Conservation (phyloP, 2,888 invertebrate species). For the Clunio marinus region DNA sequence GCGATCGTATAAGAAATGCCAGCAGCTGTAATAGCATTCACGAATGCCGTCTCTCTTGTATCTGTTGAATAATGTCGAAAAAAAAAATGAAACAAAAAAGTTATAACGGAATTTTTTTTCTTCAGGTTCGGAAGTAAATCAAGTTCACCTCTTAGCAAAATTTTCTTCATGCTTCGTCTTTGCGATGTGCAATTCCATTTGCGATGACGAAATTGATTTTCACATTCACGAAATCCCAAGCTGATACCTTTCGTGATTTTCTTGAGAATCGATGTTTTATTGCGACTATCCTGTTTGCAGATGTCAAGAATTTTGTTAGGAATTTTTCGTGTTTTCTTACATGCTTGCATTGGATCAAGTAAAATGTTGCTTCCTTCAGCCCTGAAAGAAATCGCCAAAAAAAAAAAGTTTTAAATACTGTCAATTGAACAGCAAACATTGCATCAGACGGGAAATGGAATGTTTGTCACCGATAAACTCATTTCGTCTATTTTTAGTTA, state of each 20-base stretch:
- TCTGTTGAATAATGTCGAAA: conserved; percentile 56
- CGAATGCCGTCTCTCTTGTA: conserved; percentile 85
- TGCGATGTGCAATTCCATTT: conserved; percentile 87
- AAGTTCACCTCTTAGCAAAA: conserved; percentile 73
- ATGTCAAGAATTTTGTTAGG: conserved; percentile 74
- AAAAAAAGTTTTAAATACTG: background rate
- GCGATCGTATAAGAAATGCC: conserved; percentile 86
- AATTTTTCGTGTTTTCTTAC: conserved; percentile 76
- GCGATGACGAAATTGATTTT: conserved; percentile 77
- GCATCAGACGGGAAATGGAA: background rate
- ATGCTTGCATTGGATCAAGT: conserved; percentile 83
- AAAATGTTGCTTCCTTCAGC: conserved; percentile 80
- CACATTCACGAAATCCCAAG: conserved; percentile 79
- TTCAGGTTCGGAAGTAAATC: conserved; percentile 1
- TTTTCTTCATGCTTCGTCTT: conserved; percentile 74
- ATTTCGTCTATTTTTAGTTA: background rate
- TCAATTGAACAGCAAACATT: too few relatives aligned
- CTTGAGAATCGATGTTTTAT: conserved; percentile 73
- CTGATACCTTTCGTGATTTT: conserved; percentile 81
- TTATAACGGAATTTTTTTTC: background rate
- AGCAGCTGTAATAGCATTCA: conserved; percentile 86
- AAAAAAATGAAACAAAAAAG: background rate
- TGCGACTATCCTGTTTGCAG: conserved; percentile 58
- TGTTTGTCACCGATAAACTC: conserved; percentile 5
- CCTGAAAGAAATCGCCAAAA: conserved; percentile 53